These are phyloP conservation scores for Thamnaconus septentrionalis DNA, from an alignment of 2,113 vertebrate species.

Conservation along the genomic window DNA sequence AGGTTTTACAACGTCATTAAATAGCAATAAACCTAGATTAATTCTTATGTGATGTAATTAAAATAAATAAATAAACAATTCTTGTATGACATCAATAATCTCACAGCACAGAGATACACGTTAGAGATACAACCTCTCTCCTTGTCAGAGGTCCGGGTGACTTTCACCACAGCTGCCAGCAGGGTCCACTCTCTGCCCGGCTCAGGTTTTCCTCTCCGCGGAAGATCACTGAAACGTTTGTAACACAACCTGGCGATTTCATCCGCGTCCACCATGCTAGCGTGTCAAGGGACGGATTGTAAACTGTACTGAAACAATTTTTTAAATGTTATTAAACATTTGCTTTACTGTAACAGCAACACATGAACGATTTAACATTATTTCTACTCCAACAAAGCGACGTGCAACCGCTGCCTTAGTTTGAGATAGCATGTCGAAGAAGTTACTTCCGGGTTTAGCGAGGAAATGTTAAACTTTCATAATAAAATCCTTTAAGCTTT, in stretches of 20 bases:
- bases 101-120: too few relatives aligned
- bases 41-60: background rate
- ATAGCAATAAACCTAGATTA: background rate
- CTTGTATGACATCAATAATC: too few relatives aligned
- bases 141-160: slow-evolving; percentile 3
- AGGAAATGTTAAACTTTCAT: slow-evolving; percentile 2
- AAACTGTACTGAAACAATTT: too few relatives aligned
- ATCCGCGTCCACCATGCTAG: slow-evolving; percentile 78
- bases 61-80: background rate
- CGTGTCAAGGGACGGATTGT: background rate
- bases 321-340: too few relatives aligned
- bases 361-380: background rate
- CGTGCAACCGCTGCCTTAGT: too few relatives aligned
- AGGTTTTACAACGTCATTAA: background rate
- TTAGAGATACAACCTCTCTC: slow-evolving; percentile 38
- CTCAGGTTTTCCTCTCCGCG: slow-evolving; percentile 87
- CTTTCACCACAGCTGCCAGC: slow-evolving; percentile 82
- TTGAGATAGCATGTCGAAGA: background rate
- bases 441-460: slow-evolving; percentile 34
- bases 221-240: slow-evolving; percentile 78
- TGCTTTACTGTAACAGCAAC: too few relatives aligned
- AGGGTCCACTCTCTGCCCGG: slow-evolving; percentile 86
- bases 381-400: too few relatives aligned
- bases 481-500: slow-evolving; percentile 34
- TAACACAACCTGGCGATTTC: slow-evolving; percentile 84